These are phyloP conservation scores for Gopherus flavomarginatus DNA, from an alignment of 2,113 vertebrate species.

Conservation along the genomic window DNA sequence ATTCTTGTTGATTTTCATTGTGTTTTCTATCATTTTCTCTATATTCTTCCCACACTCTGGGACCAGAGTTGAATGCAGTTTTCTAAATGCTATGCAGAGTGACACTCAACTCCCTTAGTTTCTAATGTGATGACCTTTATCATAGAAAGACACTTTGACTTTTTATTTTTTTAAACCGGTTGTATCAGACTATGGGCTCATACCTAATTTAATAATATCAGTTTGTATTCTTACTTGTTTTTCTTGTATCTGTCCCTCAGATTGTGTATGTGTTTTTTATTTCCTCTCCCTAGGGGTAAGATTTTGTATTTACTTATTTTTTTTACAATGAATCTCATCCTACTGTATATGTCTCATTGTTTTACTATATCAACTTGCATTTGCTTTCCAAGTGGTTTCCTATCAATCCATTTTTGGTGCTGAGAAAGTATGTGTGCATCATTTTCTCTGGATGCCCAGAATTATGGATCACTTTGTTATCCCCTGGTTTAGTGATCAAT, in stretches of 20 bases:
- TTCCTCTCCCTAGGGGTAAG: not conserved
- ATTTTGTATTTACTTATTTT: not conserved
- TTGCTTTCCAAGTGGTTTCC: not conserved
- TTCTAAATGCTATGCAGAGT: not conserved
- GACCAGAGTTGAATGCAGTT: not conserved
- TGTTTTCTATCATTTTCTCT: not conserved
- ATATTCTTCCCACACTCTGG: not conserved
- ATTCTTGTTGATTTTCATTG: not conserved
- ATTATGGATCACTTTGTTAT: not conserved
- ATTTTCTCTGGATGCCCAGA: not conserved
- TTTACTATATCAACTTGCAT: not conserved
- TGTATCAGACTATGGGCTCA: not conserved
- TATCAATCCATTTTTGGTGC: not conserved
- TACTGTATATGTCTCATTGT: not conserved
- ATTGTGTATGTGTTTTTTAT: not conserved
- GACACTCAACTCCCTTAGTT: accelerated
- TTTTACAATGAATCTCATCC: not conserved
- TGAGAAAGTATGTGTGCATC: not conserved
- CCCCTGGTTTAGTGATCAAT: not conserved
- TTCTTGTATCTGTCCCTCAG: too few relatives aligned
- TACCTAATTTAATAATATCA: not conserved
- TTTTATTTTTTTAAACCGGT: not conserved
- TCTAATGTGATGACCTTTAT: not conserved
- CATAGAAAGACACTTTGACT: not conserved
- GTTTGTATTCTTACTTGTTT: not conserved